Conservation (phyloP, 2,888 invertebrate species). For the Caenorhabditis sp. region DNA sequence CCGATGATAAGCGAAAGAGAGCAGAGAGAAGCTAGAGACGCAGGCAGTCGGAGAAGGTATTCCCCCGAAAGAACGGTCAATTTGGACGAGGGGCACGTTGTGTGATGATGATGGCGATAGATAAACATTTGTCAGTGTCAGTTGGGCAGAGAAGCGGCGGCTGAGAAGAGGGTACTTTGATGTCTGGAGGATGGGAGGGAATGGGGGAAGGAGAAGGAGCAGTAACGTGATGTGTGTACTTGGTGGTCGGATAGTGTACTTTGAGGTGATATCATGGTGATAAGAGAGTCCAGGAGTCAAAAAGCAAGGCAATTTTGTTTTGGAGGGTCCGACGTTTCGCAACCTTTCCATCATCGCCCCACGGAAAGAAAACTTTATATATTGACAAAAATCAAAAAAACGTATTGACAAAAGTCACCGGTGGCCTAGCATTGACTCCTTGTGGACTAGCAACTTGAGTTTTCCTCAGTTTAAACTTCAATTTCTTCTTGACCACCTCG, state of each 20-base stretch:
- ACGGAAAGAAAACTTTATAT: too few species aligned
- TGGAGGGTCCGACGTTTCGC: too few species aligned
- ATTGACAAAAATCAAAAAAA: constrained; percentile 16
- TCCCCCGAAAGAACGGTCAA: constrained; percentile 63
- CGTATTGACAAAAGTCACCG: constrained; percentile 12
- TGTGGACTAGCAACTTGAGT: not conserved
- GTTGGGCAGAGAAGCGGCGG: not conserved
- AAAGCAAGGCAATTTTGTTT: too few species aligned
- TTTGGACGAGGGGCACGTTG: constrained; percentile 2
- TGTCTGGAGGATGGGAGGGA: constrained; percentile 3
- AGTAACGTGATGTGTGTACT: constrained; percentile 36
- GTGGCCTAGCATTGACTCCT: not conserved
- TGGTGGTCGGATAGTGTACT: too few species aligned
- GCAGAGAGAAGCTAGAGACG: constrained; percentile 3
- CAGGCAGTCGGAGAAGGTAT: constrained; percentile 43
- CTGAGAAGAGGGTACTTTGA: constrained; percentile 34
- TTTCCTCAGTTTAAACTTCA: not conserved
- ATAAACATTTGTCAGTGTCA: not conserved
- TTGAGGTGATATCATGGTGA: too few species aligned
- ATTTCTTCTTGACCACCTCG: not conserved
- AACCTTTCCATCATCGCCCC: too few species aligned
- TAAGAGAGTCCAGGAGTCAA: too few species aligned
- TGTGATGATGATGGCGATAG: constrained; percentile 4
- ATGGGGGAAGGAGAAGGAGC: constrained; percentile 24
- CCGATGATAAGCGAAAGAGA: not conserved